These are phyloP conservation scores for Yponomeuta sedellus DNA, from an alignment of 2,888 invertebrate species.

Conservation along the genomic window DNA sequence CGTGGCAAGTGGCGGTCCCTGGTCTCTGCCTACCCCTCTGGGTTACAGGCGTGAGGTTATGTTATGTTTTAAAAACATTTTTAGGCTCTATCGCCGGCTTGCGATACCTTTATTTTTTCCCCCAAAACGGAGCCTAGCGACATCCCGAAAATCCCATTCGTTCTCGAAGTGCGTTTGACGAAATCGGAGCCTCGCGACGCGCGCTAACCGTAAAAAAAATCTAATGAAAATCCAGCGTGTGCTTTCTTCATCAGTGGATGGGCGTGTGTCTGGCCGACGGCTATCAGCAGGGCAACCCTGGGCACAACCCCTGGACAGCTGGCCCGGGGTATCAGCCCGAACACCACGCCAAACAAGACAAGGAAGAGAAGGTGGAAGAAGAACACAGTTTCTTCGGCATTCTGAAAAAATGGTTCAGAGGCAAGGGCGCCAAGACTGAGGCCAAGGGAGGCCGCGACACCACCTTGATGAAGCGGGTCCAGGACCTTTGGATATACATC, in stretches of 20 bases:
- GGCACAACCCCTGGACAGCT: conserved; percentile 19
- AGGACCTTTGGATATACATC: conserved; percentile 6
- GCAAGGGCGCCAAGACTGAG: conserved; percentile 17
- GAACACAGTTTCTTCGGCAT: conserved; percentile 39
- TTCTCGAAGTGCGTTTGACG: conserved; percentile 64
- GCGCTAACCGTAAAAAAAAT: conserved; percentile 33
- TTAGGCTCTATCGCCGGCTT: no score
- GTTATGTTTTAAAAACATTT: no score
- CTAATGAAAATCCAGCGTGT: conserved; percentile 71
- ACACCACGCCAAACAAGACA: conserved; percentile 18
- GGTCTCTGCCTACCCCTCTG: no score
- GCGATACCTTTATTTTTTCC: no score
- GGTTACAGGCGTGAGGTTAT: no score
- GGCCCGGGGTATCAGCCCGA: conserved; percentile 19
- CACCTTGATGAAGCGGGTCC: background rate
- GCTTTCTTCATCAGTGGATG: conserved; percentile 68
- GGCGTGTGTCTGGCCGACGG: conserved; percentile 35
- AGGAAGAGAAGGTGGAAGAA: conserved; percentile 29
- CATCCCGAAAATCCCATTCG: background rate
- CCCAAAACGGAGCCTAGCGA: background rate
- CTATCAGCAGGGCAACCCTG: conserved; percentile 18
- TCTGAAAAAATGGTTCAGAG: conserved; percentile 48
- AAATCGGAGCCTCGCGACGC: conserved; percentile 50
- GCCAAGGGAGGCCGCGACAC: background rate
- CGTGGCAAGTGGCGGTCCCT: no score